Conservation (phyloP, 1,140 invertebrate species). For the Gryon sp. region DNA sequence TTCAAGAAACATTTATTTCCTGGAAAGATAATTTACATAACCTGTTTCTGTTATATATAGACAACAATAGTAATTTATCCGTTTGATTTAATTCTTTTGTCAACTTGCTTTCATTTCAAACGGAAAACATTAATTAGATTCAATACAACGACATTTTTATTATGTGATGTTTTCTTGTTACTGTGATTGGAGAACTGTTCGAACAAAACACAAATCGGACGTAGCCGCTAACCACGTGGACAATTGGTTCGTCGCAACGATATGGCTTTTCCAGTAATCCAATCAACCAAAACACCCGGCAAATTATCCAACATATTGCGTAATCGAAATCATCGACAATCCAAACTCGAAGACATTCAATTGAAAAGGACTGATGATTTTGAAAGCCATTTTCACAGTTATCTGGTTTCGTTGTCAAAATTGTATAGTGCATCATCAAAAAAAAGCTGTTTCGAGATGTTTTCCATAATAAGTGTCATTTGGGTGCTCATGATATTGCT, state of each 20-base stretch:
- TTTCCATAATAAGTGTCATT: slow-evolving; percentile 63
- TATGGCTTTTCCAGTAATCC: slow-evolving; percentile 22
- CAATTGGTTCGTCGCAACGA: slow-evolving; percentile 16
- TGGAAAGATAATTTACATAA: too few relatives aligned
- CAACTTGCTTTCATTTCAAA: too few relatives aligned
- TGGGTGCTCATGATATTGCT: slow-evolving; percentile 66
- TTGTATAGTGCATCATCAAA: slow-evolving; percentile 3
- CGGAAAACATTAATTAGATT: too few relatives aligned
- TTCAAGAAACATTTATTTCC: too few relatives aligned
- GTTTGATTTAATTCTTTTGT: too few relatives aligned
- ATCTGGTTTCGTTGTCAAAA: slow-evolving; percentile 9
- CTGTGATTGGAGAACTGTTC: too few relatives aligned
- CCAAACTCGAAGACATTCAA: not conserved
- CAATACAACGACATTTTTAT: too few relatives aligned
- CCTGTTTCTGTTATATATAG: too few relatives aligned
- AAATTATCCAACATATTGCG: not conserved
- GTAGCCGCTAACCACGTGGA: slow-evolving; percentile 29
- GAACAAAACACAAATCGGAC: not conserved
- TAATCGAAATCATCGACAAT: not conserved
- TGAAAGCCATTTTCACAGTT: not conserved
- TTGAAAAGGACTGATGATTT: slow-evolving; percentile 16
- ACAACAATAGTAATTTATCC: too few relatives aligned
- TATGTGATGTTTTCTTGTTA: slow-evolving; percentile 1
- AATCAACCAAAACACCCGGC: not conserved
- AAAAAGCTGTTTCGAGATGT: slow-evolving; percentile 57